Percentiles rank a stretch among this genome's conserved stretches.
Evolutionary conservation across 2,797 vertebrate species (phyloP).

Genomic region (Petrocephalus sullivani): DNA sequence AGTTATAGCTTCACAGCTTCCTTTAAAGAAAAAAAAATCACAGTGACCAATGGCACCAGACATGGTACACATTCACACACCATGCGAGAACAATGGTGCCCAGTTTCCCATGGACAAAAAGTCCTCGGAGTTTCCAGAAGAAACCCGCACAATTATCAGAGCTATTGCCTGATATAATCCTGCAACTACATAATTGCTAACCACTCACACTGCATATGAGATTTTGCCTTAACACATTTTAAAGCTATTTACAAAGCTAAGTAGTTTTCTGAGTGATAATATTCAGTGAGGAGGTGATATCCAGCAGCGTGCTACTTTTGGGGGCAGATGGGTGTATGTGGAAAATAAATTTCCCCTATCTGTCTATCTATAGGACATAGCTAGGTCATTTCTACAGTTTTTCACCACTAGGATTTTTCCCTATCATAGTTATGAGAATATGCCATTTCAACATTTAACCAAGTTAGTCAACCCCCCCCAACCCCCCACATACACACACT

Average conservation of each 20-base stretch:
- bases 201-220: not conserved
- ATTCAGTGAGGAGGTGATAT: not conserved
- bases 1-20: not conserved
- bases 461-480: not conserved
- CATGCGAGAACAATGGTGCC: not conserved
- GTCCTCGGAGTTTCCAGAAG: not conserved
- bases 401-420: not conserved
- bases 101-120: not conserved
- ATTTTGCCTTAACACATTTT: not conserved
- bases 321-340: not conserved
- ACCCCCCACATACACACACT: not conserved
- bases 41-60: not conserved
- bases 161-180: not conserved
- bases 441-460: not conserved
- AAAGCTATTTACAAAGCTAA: not conserved
- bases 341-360: not conserved
- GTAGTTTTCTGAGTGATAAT: not conserved
- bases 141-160: not conserved
- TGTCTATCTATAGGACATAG: not conserved
- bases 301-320: not conserved
- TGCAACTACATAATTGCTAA: not conserved
- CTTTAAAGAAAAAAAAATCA: not conserved
- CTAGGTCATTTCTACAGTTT: not conserved
- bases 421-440: not conserved
- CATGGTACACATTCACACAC: not conserved